These are phyloP conservation scores for Gymnogyps californianus DNA, from an alignment of 2,113 vertebrate genomes.

Conservation along the genomic window DNA sequence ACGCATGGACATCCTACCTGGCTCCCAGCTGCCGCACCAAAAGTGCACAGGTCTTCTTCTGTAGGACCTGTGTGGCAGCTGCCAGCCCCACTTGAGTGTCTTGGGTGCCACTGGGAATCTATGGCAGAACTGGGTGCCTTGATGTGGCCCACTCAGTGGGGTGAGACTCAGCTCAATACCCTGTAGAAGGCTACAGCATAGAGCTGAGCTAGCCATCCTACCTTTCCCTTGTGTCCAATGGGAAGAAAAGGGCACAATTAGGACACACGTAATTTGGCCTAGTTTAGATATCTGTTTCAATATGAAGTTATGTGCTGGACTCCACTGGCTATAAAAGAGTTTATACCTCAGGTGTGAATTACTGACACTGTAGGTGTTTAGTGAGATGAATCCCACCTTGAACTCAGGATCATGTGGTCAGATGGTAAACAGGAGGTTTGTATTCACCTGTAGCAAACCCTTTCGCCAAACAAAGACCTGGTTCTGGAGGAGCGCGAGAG, in stretches of 20 bases:
- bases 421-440: neutral
- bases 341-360: neutral
- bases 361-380: neutral
- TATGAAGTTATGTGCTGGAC: neutral
- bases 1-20: neutral
- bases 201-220: neutral
- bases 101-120: neutral
- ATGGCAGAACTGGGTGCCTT: neutral
- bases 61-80: neutral
- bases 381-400: neutral
- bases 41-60: neutral
- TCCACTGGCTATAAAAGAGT: neutral
- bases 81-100: neutral
- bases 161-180: neutral
- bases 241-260: neutral
- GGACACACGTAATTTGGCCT: no score
- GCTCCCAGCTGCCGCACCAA: neutral
- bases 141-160: no score
- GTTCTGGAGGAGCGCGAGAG: neutral
- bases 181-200: neutral
- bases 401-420: neutral
- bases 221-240: rapidly evolving
- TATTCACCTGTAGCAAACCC: neutral
- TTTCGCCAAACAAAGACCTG: neutral
- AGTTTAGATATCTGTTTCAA: neutral